A percentile compares a stretch with the other conserved stretches of the same genome.
Conservation (phyloP, 1,140 invertebrate species). For the Rhyacophila brunnea region DNA sequence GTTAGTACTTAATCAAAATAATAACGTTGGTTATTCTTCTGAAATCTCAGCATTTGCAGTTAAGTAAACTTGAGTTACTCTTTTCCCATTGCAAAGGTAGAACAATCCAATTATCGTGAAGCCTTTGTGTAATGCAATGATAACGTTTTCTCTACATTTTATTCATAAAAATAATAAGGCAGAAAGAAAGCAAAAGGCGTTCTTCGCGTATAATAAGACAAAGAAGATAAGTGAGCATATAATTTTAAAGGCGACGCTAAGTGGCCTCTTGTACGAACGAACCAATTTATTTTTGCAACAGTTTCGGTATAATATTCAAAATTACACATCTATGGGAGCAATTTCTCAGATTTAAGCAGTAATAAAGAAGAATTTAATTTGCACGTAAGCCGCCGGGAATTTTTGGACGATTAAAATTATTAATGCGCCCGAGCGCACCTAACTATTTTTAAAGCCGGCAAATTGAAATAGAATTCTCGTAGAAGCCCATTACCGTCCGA, state of each 20-base stretch:
- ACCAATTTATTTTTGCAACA: conserved; percentile 3
- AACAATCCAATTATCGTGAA: conserved; percentile 8
- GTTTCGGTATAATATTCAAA: conserved; percentile 3
- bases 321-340: conserved; percentile 7
- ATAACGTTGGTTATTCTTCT: too few relatives aligned
- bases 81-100: not conserved
- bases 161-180: not conserved
- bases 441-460: conserved; percentile 33
- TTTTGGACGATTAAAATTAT: conserved; percentile 34
- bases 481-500: conserved; percentile 10
- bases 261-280: not conserved
- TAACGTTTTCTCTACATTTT: not conserved
- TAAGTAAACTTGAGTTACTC: not conserved
- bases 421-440: conserved; percentile 26
- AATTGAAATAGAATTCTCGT: conserved; percentile 28
- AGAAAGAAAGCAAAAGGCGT: not conserved
- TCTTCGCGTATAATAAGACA: too few relatives aligned
- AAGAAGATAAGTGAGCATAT: not conserved
- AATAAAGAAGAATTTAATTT: conserved; percentile 36
- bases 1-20: too few relatives aligned
- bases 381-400: conserved; percentile 19
- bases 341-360: conserved; percentile 32
- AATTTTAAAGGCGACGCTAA: conserved; percentile 1
- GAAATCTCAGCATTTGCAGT: too few relatives aligned
- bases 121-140: conserved; percentile 1